These are phyloP conservation scores for Pinna nobilis DNA, from an alignment of 1,140 invertebrate species.

Conservation along the genomic window DNA sequence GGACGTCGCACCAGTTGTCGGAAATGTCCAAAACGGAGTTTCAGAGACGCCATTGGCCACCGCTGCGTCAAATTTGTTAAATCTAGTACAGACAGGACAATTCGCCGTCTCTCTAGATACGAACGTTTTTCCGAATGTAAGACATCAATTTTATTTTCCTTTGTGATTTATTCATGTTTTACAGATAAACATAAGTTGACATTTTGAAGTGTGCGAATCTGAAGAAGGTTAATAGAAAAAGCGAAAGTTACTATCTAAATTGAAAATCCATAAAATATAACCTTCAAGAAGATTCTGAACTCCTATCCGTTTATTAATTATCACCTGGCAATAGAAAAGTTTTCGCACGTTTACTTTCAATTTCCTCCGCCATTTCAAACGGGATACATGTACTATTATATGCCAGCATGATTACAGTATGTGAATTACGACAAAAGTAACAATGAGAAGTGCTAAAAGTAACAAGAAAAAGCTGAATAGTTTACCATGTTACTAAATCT, in stretches of 20 bases:
- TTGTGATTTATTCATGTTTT: not conserved
- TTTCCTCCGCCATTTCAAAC: no score
- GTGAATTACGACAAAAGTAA: no score
- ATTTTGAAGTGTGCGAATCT: not conserved
- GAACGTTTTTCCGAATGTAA: conserved; percentile 41
- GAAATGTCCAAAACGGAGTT: conserved; percentile 45
- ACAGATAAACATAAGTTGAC: not conserved
- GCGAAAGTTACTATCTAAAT: not conserved
- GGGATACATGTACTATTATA: no score
- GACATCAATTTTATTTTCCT: no score
- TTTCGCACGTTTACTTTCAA: no score
- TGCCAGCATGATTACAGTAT: no score
- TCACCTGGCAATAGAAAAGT: no score
- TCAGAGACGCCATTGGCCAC: conserved; percentile 36
- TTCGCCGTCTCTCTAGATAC: conserved; percentile 38
- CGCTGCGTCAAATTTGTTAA: conserved; percentile 46
- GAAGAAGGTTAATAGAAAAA: not conserved
- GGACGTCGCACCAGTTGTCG: conserved; percentile 50
- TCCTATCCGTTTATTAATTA: not conserved
- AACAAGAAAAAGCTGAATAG: no score
- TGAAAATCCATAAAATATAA: no score
- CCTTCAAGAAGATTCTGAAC: no score
- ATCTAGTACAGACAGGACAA: conserved; percentile 30
- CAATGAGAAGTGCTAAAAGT: no score
- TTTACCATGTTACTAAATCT: no score